Evolutionary conservation across 1,140 invertebrate species (phyloP).

Genomic region (Hypsibius dujardini): DNA sequence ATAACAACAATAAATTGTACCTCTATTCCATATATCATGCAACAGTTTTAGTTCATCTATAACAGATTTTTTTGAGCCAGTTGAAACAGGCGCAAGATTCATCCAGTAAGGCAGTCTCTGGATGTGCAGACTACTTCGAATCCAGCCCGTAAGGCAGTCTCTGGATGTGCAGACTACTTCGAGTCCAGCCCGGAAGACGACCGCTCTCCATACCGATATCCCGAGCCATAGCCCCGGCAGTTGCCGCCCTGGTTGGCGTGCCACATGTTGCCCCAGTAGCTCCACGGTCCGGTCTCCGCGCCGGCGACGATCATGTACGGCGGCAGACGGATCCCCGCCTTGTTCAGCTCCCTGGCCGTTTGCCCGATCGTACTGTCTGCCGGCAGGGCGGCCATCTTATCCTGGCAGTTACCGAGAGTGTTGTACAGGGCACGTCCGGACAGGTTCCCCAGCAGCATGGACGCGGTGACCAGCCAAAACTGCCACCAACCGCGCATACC

Average conservation of each 20-base stretch:
- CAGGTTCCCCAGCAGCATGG: not conserved
- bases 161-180: too few relatives aligned
- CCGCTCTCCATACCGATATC: conserved; percentile 14
- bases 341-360: conserved; percentile 6
- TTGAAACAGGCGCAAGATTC: too few relatives aligned
- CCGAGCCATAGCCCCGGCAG: conserved; percentile 10
- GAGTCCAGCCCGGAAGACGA: too few relatives aligned
- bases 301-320: conserved; percentile 13
- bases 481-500: too few relatives aligned
- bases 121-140: too few relatives aligned
- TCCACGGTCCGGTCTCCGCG: not conserved
- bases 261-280: not conserved
- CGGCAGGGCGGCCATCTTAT: not conserved
- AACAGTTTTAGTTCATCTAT: too few relatives aligned
- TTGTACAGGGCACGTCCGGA: not conserved
- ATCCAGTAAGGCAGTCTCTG: too few relatives aligned
- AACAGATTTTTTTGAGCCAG: too few relatives aligned
- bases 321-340: conserved; percentile 8
- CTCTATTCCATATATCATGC: too few relatives aligned
- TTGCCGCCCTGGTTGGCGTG: not conserved
- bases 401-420: not conserved
- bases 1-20: too few relatives aligned
- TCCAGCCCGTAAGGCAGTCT: too few relatives aligned
- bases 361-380: not conserved
- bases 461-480: not conserved